Conservation (phyloP, 2,797 vertebrate species). For the Gambelia wislizenii region DNA sequence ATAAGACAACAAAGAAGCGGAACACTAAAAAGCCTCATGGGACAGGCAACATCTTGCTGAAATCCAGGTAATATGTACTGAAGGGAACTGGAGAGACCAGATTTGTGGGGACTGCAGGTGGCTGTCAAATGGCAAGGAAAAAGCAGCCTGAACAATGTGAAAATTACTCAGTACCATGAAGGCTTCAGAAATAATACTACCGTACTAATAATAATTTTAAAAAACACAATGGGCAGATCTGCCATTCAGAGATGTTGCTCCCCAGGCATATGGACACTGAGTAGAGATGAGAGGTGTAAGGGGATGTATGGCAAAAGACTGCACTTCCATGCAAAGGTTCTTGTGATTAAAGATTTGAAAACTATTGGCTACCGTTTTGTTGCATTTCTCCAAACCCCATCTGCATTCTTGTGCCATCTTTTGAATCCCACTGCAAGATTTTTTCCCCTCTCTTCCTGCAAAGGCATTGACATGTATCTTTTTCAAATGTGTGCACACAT, state of each 20-base stretch:
- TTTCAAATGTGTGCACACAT: too few species aligned
- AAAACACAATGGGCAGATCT: too few species aligned
- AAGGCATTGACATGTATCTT: not conserved
- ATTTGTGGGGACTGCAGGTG: conserved; percentile 40
- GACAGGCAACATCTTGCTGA: conserved; percentile 61
- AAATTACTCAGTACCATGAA: conserved; percentile 48
- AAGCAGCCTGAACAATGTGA: conserved; percentile 40
- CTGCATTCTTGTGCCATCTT: not conserved
- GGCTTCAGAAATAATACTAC: conserved; percentile 20
- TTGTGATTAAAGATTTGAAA: conserved; percentile 6
- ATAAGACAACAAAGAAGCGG: conserved; percentile 28
- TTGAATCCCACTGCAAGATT: not conserved
- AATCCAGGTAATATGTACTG: conserved; percentile 42
- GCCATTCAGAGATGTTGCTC: conserved; percentile 40
- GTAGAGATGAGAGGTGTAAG: not conserved
- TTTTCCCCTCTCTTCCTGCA: not conserved
- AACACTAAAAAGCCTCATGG: conserved; percentile 67
- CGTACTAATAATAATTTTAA: too few species aligned
- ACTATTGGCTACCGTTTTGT: not conserved
- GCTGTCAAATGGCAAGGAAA: conserved; percentile 40
- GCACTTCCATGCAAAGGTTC: not conserved
- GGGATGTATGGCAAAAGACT: not conserved
- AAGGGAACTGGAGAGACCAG: conserved; percentile 53
- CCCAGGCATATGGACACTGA: conserved; percentile 34
- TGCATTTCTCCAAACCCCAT: not conserved